These are phyloP conservation scores for Euproctis similis DNA, from an alignment of 2,888 invertebrate species.

Conservation along the genomic window DNA sequence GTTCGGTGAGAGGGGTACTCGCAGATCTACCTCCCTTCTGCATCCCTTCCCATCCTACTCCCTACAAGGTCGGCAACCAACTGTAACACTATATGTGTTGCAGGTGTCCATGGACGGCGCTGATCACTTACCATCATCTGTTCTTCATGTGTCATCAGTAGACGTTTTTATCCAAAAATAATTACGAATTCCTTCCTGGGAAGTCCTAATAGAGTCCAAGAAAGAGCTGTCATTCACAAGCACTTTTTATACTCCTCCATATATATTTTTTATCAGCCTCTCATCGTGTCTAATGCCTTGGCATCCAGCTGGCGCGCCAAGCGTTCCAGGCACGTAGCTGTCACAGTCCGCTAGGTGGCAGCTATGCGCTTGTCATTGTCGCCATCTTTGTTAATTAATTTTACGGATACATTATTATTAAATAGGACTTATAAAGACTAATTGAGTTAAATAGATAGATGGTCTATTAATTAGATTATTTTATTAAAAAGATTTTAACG, in stretches of 20 bases:
- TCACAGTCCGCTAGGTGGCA: slow-evolving; percentile 41
- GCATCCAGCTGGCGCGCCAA: slow-evolving; percentile 31
- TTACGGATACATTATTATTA: slow-evolving; percentile 35
- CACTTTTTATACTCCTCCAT: slow-evolving; percentile 2
- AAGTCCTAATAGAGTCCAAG: slow-evolving; percentile 8
- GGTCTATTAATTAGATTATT: too few species aligned
- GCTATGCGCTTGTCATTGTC: slow-evolving; percentile 35
- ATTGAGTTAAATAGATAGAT: too few species aligned
- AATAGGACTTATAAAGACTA: slow-evolving; percentile 25
- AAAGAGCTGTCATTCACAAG: slow-evolving; percentile 6
- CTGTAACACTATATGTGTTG: too few species aligned
- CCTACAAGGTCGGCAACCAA: too few species aligned
- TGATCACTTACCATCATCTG: too few species aligned
- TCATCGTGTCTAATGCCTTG: slow-evolving; percentile 23
- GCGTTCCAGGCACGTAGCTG: slow-evolving; percentile 35
- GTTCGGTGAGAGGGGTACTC: too few species aligned
- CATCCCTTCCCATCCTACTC: too few species aligned
- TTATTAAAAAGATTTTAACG: too few species aligned
- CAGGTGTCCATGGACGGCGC: too few species aligned
- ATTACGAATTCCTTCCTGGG: background rate
- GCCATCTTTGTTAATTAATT: slow-evolving; percentile 43
- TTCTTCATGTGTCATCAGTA: background rate
- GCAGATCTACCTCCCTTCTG: too few species aligned
- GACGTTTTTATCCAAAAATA: background rate
- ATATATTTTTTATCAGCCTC: slow-evolving; percentile 10